Evolutionary conservation across 2,888 invertebrate genomes (phyloP).

Genomic region (Ditylenchus weischeri): DNA sequence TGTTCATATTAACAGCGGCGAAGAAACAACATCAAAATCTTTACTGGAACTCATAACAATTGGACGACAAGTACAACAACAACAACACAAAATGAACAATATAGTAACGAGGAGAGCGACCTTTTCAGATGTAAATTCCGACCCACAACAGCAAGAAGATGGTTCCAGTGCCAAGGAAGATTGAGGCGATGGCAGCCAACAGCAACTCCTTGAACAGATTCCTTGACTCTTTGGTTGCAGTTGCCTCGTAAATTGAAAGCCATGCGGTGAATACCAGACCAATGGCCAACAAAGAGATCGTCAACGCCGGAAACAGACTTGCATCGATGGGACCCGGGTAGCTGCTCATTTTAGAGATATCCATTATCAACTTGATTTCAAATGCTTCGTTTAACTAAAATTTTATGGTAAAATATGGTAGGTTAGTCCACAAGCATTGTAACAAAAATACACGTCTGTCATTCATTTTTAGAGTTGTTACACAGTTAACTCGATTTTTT

Average conservation of each 20-base stretch:
- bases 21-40: conserved; percentile 8
- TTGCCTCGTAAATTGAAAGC: conserved; percentile 89
- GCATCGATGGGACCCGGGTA: conserved; percentile 68
- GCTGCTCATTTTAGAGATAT: no score
- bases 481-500: no score
- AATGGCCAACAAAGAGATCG: conserved; percentile 82
- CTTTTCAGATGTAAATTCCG: conserved; percentile 81
- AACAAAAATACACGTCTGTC: no score
- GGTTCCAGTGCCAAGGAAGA: conserved; percentile 93
- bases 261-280: conserved; percentile 97
- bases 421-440: no score
- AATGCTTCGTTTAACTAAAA: neutral
- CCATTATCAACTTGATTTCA: no score
- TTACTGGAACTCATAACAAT: neutral
- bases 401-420: no score
- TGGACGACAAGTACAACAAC: no score
- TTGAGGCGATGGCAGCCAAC: conserved; percentile 83
- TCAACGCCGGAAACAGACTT: conserved; percentile 86
- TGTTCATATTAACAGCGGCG: conserved; percentile 1
- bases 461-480: no score
- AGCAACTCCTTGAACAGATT: conserved; percentile 69
- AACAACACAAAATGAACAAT: no score
- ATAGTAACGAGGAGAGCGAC: no score
- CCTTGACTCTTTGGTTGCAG: conserved; percentile 71
- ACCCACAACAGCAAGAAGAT: conserved; percentile 90